These are phyloP conservation scores for Pseudochirops cupreus DNA, from an alignment of 2,797 vertebrate genomes.

Conservation along the genomic window DNA sequence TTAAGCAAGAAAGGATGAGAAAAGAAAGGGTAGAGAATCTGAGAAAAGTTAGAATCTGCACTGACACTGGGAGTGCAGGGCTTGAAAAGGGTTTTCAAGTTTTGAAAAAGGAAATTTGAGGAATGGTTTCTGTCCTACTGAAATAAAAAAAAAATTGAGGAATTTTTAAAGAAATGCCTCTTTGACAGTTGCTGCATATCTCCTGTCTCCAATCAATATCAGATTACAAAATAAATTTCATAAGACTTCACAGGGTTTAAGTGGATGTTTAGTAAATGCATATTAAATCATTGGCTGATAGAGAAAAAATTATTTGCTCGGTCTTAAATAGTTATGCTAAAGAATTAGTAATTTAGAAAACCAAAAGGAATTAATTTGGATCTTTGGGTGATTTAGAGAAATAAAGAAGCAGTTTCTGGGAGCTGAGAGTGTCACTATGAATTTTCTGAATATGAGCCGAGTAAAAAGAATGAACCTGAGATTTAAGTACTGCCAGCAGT, in stretches of 20 bases:
- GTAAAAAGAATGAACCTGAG: too few relatives aligned
- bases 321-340: neutral
- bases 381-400: neutral
- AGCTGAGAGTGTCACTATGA: neutral
- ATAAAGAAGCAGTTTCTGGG: neutral
- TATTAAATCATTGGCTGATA: neutral
- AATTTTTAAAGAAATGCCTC: neutral
- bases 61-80: neutral
- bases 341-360: neutral
- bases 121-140: neutral
- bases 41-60: neutral
- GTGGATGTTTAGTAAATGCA: neutral
- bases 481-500: neutral
- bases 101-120: neutral
- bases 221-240: neutral
- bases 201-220: neutral
- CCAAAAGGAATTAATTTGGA: neutral
- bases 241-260: neutral
- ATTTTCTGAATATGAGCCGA: neutral
- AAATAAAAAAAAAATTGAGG: neutral
- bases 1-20: neutral
- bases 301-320: neutral
- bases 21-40: neutral
- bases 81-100: neutral
- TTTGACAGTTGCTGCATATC: neutral